These are phyloP conservation scores for Acrobasis suavella DNA, from an alignment of 2,888 invertebrate genomes.

Conservation along the genomic window DNA sequence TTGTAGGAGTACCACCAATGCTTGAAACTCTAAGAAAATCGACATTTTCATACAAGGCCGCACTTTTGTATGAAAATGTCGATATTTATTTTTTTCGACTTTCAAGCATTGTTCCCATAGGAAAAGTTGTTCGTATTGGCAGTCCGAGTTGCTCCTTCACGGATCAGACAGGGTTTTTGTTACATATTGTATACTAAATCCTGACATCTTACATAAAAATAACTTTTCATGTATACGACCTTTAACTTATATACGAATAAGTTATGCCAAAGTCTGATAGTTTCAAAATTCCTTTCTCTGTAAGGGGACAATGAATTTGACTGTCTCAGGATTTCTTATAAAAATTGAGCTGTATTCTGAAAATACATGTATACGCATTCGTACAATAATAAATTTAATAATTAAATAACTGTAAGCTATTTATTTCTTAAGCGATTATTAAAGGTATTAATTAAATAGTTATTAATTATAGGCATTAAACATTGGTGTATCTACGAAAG, in stretches of 20 bases:
- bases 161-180: too few relatives aligned
- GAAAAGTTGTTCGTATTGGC: too few relatives aligned
- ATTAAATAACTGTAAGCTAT: conserved; percentile 63
- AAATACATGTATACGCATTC: conserved; percentile 80
- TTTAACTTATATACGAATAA: conserved; percentile 9
- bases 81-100: too few relatives aligned
- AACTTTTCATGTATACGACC: conserved; percentile 16
- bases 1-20: too few relatives aligned
- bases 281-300: neutral
- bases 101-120: too few relatives aligned
- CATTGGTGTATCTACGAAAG: conserved; percentile 54
- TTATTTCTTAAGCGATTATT: conserved; percentile 67
- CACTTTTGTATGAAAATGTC: too few relatives aligned
- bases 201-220: neutral
- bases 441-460: conserved; percentile 60
- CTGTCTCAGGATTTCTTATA: conserved; percentile 26
- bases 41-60: too few relatives aligned
- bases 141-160: too few relatives aligned
- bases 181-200: neutral
- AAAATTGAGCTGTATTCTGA: conserved; percentile 68
- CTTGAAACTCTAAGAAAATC: too few relatives aligned
- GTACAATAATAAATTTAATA: conserved; percentile 77
- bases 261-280: conserved; percentile 8
- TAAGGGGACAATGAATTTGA: conserved; percentile 26
- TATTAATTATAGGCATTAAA: conserved; percentile 42